These are phyloP conservation scores for Agelastica alni DNA, from an alignment of 2,888 invertebrate species.

Conservation along the genomic window DNA sequence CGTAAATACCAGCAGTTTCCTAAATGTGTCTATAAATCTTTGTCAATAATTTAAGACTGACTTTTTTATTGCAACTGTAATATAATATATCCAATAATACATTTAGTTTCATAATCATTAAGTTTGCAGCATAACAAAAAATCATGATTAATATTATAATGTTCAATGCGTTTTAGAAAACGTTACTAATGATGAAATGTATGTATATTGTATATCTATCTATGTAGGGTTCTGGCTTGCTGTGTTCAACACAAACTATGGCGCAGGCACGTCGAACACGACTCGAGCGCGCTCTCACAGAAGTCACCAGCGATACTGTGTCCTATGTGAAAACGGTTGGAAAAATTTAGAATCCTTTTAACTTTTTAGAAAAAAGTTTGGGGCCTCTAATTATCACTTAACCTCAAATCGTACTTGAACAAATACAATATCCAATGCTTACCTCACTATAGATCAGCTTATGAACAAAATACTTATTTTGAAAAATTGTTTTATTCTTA, in stretches of 20 bases:
- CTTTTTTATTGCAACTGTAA: too few species aligned
- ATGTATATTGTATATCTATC: conserved; percentile 36
- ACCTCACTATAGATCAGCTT: conserved; percentile 8
- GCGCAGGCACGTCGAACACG: conserved; percentile 84
- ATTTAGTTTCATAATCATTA: too few species aligned
- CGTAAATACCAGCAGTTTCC: too few species aligned
- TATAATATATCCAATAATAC: too few species aligned
- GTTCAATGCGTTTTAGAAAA: too few species aligned
- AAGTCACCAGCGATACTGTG: conserved; percentile 85
- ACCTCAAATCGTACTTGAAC: conserved; percentile 42
- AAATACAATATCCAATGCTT: conserved; percentile 6
- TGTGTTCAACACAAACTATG: conserved; percentile 89
- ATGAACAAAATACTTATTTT: conserved; percentile 1
- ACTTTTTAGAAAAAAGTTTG: conserved; percentile 44
- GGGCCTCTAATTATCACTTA: conserved; percentile 42
- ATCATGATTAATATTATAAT: too few species aligned
- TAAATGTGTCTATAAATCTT: too few species aligned
- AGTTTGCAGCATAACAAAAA: too few species aligned
- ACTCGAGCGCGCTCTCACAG: conserved; percentile 86
- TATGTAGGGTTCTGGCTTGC: conserved; percentile 72
- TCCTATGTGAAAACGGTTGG: conserved; percentile 87
- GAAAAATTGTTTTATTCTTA: conserved; percentile 13
- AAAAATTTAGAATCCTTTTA: conserved; percentile 46
- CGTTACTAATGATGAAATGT: conserved; percentile 6
- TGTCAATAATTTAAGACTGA: too few species aligned